Evolutionary conservation across 1,140 invertebrate species (phyloP).

Genomic region (Nasonia giraulti): DNA sequence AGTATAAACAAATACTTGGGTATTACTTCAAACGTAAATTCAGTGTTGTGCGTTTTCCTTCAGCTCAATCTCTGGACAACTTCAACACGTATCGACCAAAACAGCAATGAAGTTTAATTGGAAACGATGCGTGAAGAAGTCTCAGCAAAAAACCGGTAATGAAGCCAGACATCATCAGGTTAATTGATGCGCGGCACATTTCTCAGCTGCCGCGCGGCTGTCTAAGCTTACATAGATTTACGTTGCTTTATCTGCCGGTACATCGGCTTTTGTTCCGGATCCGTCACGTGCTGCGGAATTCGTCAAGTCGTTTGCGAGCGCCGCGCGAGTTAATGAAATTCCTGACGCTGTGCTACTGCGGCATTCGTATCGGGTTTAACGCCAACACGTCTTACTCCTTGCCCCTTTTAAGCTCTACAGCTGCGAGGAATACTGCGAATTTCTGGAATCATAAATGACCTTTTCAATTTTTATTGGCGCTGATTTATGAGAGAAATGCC

Average conservation of each 20-base stretch:
- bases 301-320: neutral
- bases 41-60: too few relatives aligned
- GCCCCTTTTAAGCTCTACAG: neutral
- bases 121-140: neutral
- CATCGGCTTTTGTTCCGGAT: conserved; percentile 53
- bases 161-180: neutral
- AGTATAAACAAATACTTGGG: too few relatives aligned
- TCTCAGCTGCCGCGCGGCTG: neutral
- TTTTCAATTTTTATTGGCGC: neutral
- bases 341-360: conserved; percentile 1
- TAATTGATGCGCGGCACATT: neutral
- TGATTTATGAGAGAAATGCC: neutral
- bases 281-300: conserved; percentile 10
- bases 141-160: neutral
- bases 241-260: conserved; percentile 1
- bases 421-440: neutral
- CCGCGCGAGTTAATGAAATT: conserved; percentile 15
- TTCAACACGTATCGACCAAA: too few relatives aligned
- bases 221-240: conserved; percentile 26
- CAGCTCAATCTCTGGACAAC: too few relatives aligned
- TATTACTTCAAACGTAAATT: too few relatives aligned
- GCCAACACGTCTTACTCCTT: neutral
- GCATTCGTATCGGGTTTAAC: neutral
- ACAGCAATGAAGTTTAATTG: too few relatives aligned
- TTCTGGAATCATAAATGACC: conserved; percentile 10